phyloP scores from a whole-genome alignment of 1,140 invertebrate genomes.

The Bombus difficillimus region DNA sequence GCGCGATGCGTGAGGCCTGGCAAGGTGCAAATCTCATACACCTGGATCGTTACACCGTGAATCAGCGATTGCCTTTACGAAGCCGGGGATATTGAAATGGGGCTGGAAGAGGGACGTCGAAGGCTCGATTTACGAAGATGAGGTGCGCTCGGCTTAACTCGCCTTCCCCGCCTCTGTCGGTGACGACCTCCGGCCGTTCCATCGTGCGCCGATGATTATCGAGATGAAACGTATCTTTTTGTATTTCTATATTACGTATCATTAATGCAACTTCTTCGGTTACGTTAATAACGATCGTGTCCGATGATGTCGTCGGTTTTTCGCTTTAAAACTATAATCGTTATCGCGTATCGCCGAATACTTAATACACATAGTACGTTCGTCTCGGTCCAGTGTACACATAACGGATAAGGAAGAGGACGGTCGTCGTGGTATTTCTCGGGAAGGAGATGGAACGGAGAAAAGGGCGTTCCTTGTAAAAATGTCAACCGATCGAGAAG shows the following conservation, averaged over 20 bases:
- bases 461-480: slow-evolving; percentile 8
- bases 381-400: neutral
- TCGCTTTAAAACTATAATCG: slow-evolving; percentile 29
- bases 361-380: neutral
- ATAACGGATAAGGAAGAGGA: neutral
- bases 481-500: neutral
- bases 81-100: slow-evolving; percentile 68
- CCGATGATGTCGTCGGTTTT: slow-evolving; percentile 45
- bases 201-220: slow-evolving; percentile 62
- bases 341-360: neutral
- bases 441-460: neutral
- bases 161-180: slow-evolving; percentile 51
- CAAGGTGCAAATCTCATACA: slow-evolving; percentile 69
- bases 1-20: slow-evolving; percentile 69
- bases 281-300: slow-evolving; percentile 45
- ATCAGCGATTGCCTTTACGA: slow-evolving; percentile 69
- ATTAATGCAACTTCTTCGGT: slow-evolving; percentile 47
- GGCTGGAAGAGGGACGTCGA: slow-evolving; percentile 62
- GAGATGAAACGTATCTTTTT: slow-evolving; percentile 64
- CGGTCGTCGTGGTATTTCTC: neutral
- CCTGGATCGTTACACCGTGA: slow-evolving; percentile 69
- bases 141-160: slow-evolving; percentile 66
- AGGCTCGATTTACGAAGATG: slow-evolving; percentile 70
- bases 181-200: slow-evolving; percentile 50
- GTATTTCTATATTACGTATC: slow-evolving; percentile 57